Conservation (phyloP, 2,113 vertebrate species). For the Halcyon senegalensis region DNA sequence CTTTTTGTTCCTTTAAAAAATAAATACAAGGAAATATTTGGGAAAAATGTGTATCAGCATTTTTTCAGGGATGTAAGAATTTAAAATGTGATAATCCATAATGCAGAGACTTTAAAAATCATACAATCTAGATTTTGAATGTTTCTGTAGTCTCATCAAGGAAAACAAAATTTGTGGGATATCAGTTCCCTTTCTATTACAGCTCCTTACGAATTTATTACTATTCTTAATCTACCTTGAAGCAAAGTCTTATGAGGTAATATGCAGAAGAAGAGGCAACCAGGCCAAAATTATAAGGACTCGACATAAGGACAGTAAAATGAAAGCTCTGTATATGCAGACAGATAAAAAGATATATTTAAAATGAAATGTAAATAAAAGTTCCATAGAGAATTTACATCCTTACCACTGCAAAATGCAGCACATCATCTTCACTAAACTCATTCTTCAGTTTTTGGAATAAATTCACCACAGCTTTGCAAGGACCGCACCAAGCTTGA, state of each 20-base stretch:
- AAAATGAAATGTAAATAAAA: background rate
- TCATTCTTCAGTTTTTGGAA: slow-evolving; percentile 75
- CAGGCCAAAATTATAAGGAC: background rate
- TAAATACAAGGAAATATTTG: background rate
- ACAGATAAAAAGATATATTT: background rate
- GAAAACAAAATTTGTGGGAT: background rate
- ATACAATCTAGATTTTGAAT: background rate
- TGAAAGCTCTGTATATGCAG: background rate
- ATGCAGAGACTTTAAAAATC: background rate
- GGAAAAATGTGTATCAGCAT: background rate
- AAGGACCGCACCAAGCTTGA: slow-evolving; percentile 81
- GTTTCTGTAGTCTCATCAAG: background rate
- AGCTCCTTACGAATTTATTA: background rate
- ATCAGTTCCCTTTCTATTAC: background rate
- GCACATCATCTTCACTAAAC: slow-evolving; percentile 67
- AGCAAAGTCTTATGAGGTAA: background rate
- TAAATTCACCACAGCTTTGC: slow-evolving; percentile 74
- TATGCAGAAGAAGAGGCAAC: background rate
- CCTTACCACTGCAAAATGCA: slow-evolving; percentile 78
- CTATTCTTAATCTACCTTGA: background rate
- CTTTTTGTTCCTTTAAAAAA: background rate
- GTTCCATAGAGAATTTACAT: background rate
- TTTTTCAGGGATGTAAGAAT: background rate
- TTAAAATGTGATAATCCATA: background rate
- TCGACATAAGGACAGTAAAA: background rate